Evolutionary conservation across 2,888 invertebrate species (phyloP).

Genomic region (Camptogramma bilineatum): DNA sequence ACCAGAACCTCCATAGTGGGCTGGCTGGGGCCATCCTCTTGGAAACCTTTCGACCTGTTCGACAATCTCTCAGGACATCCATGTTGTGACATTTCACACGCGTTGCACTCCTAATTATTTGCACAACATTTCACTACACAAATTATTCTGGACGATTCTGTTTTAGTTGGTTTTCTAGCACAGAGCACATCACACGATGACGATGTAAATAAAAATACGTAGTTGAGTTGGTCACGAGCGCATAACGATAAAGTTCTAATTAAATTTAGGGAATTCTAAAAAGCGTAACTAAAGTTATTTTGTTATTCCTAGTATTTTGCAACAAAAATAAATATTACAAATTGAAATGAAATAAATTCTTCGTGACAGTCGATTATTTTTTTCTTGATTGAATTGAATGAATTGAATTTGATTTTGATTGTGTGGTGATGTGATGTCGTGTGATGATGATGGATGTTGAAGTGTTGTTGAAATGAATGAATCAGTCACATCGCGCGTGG

Average conservation of each 20-base stretch:
- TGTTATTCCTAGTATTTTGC: slow-evolving; percentile 64
- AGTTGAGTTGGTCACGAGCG: slow-evolving; percentile 59
- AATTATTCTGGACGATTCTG: slow-evolving; percentile 61
- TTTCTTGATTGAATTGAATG: slow-evolving; percentile 49
- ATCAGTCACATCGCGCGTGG: background rate
- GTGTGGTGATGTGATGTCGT: too few relatives aligned
- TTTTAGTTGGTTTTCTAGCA: slow-evolving; percentile 62
- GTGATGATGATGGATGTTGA: background rate
- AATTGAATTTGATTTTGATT: too few relatives aligned
- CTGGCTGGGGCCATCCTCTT: slow-evolving; percentile 75
- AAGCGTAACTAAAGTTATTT: slow-evolving; percentile 65
- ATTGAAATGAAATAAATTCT: slow-evolving; percentile 67
- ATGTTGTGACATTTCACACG: slow-evolving; percentile 86
- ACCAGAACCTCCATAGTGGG: slow-evolving; percentile 89
- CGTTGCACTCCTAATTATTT: slow-evolving; percentile 70
- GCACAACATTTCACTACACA: slow-evolving; percentile 77
- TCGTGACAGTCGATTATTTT: slow-evolving; percentile 67
- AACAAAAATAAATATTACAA: slow-evolving; percentile 74
- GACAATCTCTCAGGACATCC: slow-evolving; percentile 85
- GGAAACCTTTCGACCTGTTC: slow-evolving; percentile 80
- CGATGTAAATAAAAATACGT: slow-evolving; percentile 66
- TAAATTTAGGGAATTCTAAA: slow-evolving; percentile 53
- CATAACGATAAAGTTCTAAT: slow-evolving; percentile 59
- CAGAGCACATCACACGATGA: slow-evolving; percentile 72
- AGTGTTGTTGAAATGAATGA: background rate